Conservation (phyloP, 2,113 vertebrate genomes). For the Scopus umbretta region DNA sequence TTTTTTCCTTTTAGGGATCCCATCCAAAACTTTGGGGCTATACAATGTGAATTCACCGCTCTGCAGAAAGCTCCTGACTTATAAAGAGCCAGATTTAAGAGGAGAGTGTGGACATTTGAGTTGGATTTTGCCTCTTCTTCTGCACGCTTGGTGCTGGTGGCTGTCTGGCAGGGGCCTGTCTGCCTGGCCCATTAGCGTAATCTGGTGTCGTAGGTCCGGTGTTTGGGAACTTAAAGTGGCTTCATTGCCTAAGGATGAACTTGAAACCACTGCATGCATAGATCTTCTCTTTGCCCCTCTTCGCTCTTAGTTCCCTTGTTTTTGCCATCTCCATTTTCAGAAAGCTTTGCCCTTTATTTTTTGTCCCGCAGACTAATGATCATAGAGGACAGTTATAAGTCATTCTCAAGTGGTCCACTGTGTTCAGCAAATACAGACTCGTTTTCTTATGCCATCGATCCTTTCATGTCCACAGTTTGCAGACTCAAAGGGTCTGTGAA, state of each 20-base stretch:
- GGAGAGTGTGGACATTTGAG: not conserved
- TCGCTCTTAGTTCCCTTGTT: not conserved
- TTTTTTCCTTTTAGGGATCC: not conserved
- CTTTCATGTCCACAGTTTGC: not conserved
- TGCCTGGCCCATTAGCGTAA: not conserved
- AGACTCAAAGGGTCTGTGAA: not conserved
- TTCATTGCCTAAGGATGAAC: not conserved
- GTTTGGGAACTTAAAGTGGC: not conserved
- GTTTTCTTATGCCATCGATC: not conserved
- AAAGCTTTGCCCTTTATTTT: not conserved
- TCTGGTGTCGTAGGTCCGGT: not conserved
- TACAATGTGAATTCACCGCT: fast-evolving
- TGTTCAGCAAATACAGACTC: not conserved
- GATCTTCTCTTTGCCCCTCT: not conserved
- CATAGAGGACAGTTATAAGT: not conserved
- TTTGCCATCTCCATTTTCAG: not conserved
- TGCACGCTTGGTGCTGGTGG: not conserved
- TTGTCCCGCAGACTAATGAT: not conserved
- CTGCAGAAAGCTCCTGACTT: not conserved
- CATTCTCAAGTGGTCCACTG: not conserved
- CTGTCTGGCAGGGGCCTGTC: not conserved
- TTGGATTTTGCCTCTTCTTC: not conserved
- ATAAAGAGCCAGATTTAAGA: not conserved
- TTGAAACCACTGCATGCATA: not conserved
- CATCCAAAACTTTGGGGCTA: conserved; percentile 1